These are phyloP conservation scores for Rotaria magnacalcarata DNA, from an alignment of 2,888 invertebrate species.

Conservation along the genomic window DNA sequence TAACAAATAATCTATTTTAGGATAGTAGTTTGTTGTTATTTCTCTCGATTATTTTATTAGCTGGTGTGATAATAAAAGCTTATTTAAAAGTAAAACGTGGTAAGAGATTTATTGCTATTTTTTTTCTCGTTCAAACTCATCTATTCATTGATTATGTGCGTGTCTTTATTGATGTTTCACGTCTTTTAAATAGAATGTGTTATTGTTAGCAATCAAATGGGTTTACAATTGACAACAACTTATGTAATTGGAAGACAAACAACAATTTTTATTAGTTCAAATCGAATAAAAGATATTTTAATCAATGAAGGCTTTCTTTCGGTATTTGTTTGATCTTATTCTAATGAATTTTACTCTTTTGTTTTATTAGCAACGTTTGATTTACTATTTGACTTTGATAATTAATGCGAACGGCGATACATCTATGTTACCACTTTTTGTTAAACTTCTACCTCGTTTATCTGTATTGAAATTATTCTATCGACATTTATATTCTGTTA, in stretches of 20 bases:
- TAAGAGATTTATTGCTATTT: neutral
- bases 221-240: slow-evolving; percentile 31
- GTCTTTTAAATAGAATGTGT: neutral
- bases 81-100: slow-evolving; percentile 19
- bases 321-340: neutral
- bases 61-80: neutral
- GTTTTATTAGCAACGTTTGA: slow-evolving; percentile 4
- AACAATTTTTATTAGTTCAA: neutral
- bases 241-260: slow-evolving; percentile 30
- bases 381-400: slow-evolving; percentile 2
- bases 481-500: neutral
- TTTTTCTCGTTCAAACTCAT: too few species aligned
- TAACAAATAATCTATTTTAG: neutral
- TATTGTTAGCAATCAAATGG: neutral
- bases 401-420: neutral
- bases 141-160: too few species aligned
- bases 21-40: slow-evolving; percentile 10
- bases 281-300: slow-evolving; percentile 32
- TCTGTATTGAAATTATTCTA: neutral
- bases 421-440: slow-evolving; percentile 4
- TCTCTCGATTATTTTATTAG: neutral
- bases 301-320: slow-evolving; percentile 31
- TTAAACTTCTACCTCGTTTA: slow-evolving; percentile 6
- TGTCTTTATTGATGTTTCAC: neutral
- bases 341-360: neutral